Evolutionary conservation across 37 sponge, comb jelly and placozoan genomes (phyloP), one percentile per base, ranked within the genome.

Genomic region (Axinella damicornis): DNA sequence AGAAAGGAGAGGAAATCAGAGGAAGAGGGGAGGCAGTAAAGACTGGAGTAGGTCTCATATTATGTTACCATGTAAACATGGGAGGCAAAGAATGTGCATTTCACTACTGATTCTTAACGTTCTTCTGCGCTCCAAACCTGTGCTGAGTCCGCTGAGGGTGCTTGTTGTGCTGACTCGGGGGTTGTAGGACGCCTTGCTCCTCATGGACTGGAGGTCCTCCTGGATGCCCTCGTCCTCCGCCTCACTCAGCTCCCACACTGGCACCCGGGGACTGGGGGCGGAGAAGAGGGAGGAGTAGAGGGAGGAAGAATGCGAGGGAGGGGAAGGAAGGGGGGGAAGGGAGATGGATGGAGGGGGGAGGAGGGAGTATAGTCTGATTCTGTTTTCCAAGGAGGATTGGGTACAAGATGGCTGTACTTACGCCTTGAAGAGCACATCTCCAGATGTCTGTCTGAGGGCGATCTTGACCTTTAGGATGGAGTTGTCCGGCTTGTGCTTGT

Each of bases 381-480:
- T n/a, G n/a, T n/a, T n/a, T n/a, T n/a, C n/a, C n/a, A 33, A 35
- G n/a, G 20, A 15, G 33, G 28, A 31, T 4, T 6, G 40, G 38
- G 40, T 16, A 18, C 12, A 20, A 58, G 36, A 60, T 4, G 46
- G 9, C 46, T 46, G 46, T 46, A 68, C 91, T 85, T 68, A 90
- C 91, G 76, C 91, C 52, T 90, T 90, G 75, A 85, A 90, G 35
- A 90, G 54, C 14, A 66, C 57, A 34, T 90, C 91, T 79, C 91
- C 91, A 33, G 86, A 90, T 0, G 82, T 85, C 33, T 76, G 86
- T 53, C 53, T 71, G 65, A 90, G 60, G 30, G 54, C 69, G 34
- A 90, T 40, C 27, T 55, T 85, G 30, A 96, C 96, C 71, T 90
- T 90, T 21, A 96, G 79, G n/a, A 96, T 85, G 59, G 96, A 96